Evolutionary conservation across 2,888 invertebrate species (phyloP).

Genomic region (Ernsta delagoae): DNA sequence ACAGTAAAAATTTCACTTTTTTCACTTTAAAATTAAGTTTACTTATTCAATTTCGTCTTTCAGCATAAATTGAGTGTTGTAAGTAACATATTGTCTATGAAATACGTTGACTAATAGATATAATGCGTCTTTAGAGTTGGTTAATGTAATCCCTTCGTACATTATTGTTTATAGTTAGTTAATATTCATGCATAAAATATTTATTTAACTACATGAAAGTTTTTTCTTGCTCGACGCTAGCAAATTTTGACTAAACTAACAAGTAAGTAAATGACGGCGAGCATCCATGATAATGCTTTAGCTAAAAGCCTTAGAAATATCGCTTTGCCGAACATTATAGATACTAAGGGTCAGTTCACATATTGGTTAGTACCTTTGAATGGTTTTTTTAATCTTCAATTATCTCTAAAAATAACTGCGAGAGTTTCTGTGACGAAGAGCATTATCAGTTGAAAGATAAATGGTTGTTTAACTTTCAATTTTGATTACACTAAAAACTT

Average conservation of each 20-base stretch:
- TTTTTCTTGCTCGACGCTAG: background rate
- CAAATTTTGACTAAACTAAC: background rate
- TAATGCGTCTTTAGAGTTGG: background rate
- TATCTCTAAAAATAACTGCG: no score
- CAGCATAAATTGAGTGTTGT: background rate
- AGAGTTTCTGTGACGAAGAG: no score
- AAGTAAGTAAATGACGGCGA: background rate
- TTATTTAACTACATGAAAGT: no score
- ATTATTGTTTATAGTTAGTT: no score
- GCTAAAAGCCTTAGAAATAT: background rate
- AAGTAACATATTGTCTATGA: no score
- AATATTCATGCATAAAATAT: no score
- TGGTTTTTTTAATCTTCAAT: background rate
- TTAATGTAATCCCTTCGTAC: background rate
- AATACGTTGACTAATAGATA: no score
- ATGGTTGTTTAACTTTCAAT: no score
- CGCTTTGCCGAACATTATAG: background rate
- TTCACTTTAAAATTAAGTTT: background rate
- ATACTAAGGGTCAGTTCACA: background rate
- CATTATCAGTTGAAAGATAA: no score
- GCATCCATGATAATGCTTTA: background rate
- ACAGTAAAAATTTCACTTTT: background rate
- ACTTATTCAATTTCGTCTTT: background rate
- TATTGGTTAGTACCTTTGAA: background rate
- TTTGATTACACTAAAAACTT: no score